Evolutionary conservation across 2,113 vertebrate species (phyloP).

Genomic region (Meriones unguiculatus): DNA sequence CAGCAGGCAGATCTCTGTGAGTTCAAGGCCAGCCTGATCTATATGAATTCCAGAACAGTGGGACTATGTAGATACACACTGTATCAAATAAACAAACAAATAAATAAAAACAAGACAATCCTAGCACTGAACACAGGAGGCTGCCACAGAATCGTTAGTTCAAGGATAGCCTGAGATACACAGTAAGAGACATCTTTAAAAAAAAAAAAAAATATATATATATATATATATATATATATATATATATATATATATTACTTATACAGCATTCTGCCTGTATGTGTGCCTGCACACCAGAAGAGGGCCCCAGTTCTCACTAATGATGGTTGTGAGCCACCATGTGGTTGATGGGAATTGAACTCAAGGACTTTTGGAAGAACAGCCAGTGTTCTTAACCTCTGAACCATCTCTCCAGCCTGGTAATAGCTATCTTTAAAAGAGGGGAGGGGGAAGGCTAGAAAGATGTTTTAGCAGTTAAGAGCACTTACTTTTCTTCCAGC

Average conservation of each 20-base stretch:
- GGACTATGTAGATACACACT: background rate
- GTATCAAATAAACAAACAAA: background rate
- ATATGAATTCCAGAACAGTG: background rate
- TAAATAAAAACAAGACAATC: background rate
- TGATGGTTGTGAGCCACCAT: too few relatives aligned
- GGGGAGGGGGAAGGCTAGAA: background rate
- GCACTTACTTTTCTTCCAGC: background rate
- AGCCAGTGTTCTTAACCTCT: too few relatives aligned
- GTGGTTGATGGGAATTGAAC: too few relatives aligned
- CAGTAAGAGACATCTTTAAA: background rate
- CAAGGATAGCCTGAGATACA: background rate
- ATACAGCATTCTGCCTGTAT: too few relatives aligned
- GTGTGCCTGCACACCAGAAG: too few relatives aligned
- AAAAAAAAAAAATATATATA: too few relatives aligned
- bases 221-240: too few relatives aligned
- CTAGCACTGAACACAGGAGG: background rate
- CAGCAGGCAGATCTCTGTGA: background rate
- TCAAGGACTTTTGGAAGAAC: too few relatives aligned
- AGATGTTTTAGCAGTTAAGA: background rate
- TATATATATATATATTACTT: too few relatives aligned
- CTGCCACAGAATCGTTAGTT: background rate
- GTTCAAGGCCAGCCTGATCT: background rate
- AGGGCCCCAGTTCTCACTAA: too few relatives aligned
- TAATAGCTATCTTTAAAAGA: background rate
- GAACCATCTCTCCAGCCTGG: too few relatives aligned